Evolutionary conservation across 1,140 invertebrate genomes (phyloP).

Genomic region (Anagrus nilaparvatae): DNA sequence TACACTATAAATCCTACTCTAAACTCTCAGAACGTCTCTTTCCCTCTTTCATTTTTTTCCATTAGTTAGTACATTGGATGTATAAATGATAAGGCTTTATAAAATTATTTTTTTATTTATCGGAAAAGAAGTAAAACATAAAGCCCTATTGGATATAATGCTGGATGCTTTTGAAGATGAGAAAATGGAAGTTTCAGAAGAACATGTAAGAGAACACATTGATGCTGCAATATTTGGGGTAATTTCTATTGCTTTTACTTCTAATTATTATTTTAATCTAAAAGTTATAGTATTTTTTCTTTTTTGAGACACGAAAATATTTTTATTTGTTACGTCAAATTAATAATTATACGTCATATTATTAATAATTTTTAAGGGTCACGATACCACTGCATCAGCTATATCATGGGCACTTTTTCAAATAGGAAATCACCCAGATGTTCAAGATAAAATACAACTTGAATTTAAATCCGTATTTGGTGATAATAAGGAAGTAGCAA

Average conservation of each 20-base stretch:
- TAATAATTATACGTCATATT: too few relatives aligned
- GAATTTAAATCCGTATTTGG: conserved; percentile 51
- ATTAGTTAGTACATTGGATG: too few relatives aligned
- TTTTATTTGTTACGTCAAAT: too few relatives aligned
- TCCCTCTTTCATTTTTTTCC: too few relatives aligned
- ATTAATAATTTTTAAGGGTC: conserved; percentile 29
- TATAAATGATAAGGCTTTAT: too few relatives aligned
- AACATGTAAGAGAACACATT: too few relatives aligned
- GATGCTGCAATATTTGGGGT: conserved; percentile 77
- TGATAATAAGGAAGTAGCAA: conserved; percentile 24
- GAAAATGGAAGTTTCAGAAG: conserved; percentile 52
- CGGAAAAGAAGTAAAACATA: conserved; percentile 42
- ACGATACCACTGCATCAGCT: conserved; percentile 54
- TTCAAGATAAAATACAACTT: conserved; percentile 51
- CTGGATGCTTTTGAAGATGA: conserved; percentile 40
- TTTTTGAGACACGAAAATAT: too few relatives aligned
- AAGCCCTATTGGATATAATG: conserved; percentile 58
- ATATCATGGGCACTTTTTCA: conserved; percentile 41
- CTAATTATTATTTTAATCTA: too few relatives aligned
- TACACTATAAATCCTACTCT: too few relatives aligned
- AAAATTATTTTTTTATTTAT: not conserved
- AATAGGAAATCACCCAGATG: conserved; percentile 43
- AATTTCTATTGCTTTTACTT: conserved; percentile 18
- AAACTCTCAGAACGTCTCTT: too few relatives aligned
- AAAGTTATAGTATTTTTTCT: too few relatives aligned